Evolutionary conservation across 1,140 invertebrate species (phyloP), one percentile per base, ranked within the genome.

Genomic region (Procambarus virginalis): DNA sequence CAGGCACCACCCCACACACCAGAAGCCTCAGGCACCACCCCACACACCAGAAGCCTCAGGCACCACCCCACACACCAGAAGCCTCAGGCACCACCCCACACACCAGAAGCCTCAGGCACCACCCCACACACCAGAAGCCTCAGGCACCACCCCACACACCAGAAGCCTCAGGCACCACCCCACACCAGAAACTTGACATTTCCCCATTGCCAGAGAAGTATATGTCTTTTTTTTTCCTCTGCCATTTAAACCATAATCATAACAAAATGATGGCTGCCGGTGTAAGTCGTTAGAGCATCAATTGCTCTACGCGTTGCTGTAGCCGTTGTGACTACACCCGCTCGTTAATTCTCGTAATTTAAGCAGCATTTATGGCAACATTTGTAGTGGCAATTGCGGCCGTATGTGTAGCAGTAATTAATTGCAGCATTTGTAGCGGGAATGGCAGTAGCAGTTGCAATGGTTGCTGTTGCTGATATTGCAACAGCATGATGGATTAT

Each of bases 331-430:
- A 87, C 86, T 22, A 73, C 86, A 79, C 48, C 48, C 20, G 45
- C 64, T 64, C 73, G 86, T 87, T 87, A 87, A 55, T 22, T 34
- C 86, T 80, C 80, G 86, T 87, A 80, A 81, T 81, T 87, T 87
- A 70, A 51, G 78, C 86, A 73, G 45, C 77, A 87, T 87, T 87
- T 81, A 87, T 81, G 86, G 78, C 60, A 51, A 22, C 86, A 58
- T 80, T 81, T 80, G 77, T 79, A 87, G 78, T 70, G 58, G 86
- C 86, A 73, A 81, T 81, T 81, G 85, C 86, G 78, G 86, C 86
- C 86, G 86, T 81, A 81, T 87, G 86, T 87, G 86, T 87, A 87
- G 76, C 77, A 70, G 60, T 87, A 81, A 87, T 87, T 87, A 87
- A 87, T 73, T 81, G 78, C 17, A 81, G 77, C 86, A 73, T 87